Evolutionary conservation across 2,113 vertebrate genomes (phyloP), one percentile per base, ranked within the genome.

Genomic region (Ploceus nigricollis): DNA sequence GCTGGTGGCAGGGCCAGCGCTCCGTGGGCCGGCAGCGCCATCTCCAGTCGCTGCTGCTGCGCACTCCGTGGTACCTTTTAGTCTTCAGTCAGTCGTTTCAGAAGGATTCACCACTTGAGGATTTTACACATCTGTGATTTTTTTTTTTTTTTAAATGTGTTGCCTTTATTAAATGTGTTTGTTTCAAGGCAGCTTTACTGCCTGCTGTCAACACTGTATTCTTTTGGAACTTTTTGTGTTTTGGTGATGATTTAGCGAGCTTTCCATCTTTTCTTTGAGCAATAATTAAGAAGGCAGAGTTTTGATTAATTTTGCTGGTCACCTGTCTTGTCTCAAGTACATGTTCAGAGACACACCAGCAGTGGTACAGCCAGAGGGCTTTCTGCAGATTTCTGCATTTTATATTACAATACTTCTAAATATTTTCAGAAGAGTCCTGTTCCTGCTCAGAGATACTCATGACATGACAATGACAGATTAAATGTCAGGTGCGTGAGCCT

Each of bases 161-260:
- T 95, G 93, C 89, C 81, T 97, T 89, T 84, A 95, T 96, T 89
- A 86, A 93, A 93, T 90, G 82, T 94, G 73, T 77, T 86, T 86
- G 71, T 95, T 90, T 73, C 37, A 33, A 89, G 92, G 33, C 93
- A 95, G 93, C 47, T 31, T 70, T 78, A 11, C 9, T 58, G 80
- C 56, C 85, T 79, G 88, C 76, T 95, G 88, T 96, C 65, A 51
- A 69, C 53, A 11, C 68, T 77, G 57, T 15, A 18, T 12, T 78
- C n/a, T 76, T 77, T 10, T 73, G 56, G 42, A 71, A 44, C 1
- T 31, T 65, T 45, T 76, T 7, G 13, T 63, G n/a, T 68, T 94
- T 22, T 68, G 30, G 33, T 81, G 84, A 30, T 66, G 39, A 47
- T 78, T 87, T 77, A 30, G 40, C 14, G 16, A 64, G 37, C 18